A percentile compares a stretch with the other conserved stretches of the same genome.
Evolutionary conservation across 2,888 invertebrate genomes (phyloP).

Genomic region (Hybos culiciformis): DNA sequence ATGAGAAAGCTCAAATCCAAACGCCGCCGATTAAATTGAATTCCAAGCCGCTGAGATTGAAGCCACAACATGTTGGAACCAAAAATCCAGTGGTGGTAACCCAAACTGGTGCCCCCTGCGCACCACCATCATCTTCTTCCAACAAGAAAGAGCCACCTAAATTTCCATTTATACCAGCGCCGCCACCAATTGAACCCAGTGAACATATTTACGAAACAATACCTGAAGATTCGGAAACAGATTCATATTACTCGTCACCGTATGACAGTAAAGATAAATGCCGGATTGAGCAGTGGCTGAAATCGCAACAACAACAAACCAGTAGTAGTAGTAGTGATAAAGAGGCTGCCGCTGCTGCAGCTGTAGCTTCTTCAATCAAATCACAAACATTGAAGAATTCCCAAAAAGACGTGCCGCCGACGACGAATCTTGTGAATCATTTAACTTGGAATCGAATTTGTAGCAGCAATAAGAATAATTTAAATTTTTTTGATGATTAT

Average conservation of each 20-base stretch:
- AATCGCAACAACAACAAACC: neutral
- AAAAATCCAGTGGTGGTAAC: too few species aligned
- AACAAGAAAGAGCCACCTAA: neutral
- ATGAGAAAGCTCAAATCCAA: neutral
- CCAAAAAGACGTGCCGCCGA: neutral
- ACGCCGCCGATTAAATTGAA: too few species aligned
- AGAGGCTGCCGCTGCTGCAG: neutral
- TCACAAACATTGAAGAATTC: neutral
- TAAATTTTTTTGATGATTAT: too few species aligned
- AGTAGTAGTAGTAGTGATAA: neutral
- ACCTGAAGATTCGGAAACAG: conserved; percentile 40
- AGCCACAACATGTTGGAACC: too few species aligned
- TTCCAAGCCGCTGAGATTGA: too few species aligned
- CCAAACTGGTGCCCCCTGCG: too few species aligned
- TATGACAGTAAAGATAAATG: conserved; percentile 31
- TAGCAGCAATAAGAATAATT: conserved; percentile 25
- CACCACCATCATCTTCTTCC: neutral
- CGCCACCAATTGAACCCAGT: conserved; percentile 28
- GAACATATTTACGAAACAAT: conserved; percentile 48
- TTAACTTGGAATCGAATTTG: conserved; percentile 7
- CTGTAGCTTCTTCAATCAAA: neutral
- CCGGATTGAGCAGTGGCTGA: conserved; percentile 17
- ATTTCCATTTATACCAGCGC: conserved; percentile 8
- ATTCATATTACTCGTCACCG: conserved; percentile 44
- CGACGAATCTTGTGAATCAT: conserved; percentile 4